Evolutionary conservation across 2,113 vertebrate species (phyloP), one percentile per base, ranked within the genome.

Genomic region (Dascyllus trimaculatus): DNA sequence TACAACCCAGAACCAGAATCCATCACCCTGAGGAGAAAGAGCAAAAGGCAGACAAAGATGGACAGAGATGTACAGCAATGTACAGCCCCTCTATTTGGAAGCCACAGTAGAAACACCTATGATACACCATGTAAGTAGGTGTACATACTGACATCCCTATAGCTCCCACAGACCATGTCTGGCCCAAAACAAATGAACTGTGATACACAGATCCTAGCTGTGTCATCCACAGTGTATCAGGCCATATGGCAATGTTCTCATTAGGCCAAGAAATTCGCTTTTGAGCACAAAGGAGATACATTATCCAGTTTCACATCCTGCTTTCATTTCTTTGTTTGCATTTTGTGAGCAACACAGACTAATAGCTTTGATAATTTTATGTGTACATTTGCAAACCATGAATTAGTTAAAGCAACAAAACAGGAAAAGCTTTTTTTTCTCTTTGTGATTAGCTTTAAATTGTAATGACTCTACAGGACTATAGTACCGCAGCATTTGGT

Each of bases 161-260:
- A 60, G 46, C 56, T 52, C 25, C 53, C 51, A 62, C 65, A 75
- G 72, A 77, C 26, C 52, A 52, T 52, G 48, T 86, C 67, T 51
- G 63, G 60, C 53, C 54, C 32, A 71, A 60, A 85, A 67, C 80
- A 87, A 91, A 86, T 70, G 64, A 88, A 62, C 66, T 87, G 86
- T 83, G 79, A 84, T 76, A 84, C 80, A 69, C 54, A 81, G 81
- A 75, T 85, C 77, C 53, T 71, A 70, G 56, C 57, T 21, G 71
- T 76, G 82, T 78, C 82, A 66, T 82, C 74, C 62, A 35, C 77
- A 22, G 64, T 63, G 80, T 35, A 75, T 69, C 62, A 51, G 71
- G 82, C 86, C 89, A 91, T 81, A 88, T 84, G 88, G 80, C 78
- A 82, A 80, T 60, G 79, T 85, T 26, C 57, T 85, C 70, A 78